Percentiles rank a stretch among this genome's conserved stretches.
These are phyloP conservation scores for Tenebrio molitor DNA, from an alignment of 1,140 invertebrate genomes.

Conservation along the genomic window DNA sequence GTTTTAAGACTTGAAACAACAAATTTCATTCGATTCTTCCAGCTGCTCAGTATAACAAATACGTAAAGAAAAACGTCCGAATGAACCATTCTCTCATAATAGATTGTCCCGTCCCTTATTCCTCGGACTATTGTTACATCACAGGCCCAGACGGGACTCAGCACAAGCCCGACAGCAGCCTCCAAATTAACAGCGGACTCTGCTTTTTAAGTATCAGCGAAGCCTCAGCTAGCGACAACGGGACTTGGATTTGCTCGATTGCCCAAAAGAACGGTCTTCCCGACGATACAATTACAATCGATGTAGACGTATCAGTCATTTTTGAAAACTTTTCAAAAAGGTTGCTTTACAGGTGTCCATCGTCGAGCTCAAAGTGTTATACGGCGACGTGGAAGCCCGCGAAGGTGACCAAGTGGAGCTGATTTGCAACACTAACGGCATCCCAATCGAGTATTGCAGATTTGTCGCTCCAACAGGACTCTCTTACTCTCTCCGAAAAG, in stretches of 20 bases:
- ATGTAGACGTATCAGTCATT: neutral
- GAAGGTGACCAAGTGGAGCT: slow-evolving; percentile 1
- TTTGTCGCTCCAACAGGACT: slow-evolving; percentile 38
- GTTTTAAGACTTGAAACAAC: slow-evolving; percentile 6
- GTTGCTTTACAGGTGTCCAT: slow-evolving; percentile 31
- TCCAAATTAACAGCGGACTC: slow-evolving; percentile 5
- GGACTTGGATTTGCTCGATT: slow-evolving; percentile 40
- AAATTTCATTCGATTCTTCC: too few relatives aligned
- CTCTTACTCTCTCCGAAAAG: slow-evolving; percentile 1
- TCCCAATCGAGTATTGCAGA: slow-evolving; percentile 44
- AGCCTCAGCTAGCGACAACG: slow-evolving; percentile 25
- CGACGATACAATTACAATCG: slow-evolving; percentile 11
- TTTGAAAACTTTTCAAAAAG: too few relatives aligned
- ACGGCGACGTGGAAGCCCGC: slow-evolving; percentile 1
- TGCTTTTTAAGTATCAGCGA: slow-evolving; percentile 9
- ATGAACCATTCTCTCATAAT: slow-evolving; percentile 19
- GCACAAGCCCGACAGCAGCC: neutral
- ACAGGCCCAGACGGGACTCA: slow-evolving; percentile 24
- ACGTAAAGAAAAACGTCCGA: neutral
- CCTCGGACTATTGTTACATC: slow-evolving; percentile 38
- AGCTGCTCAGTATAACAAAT: slow-evolving; percentile 12
- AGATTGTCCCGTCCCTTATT: slow-evolving; percentile 30
- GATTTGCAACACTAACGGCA: slow-evolving; percentile 32
- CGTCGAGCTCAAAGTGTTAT: neutral
- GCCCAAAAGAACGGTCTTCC: slow-evolving; percentile 4